Evolutionary conservation across 2,888 invertebrate genomes (phyloP).

Genomic region (Dicroscelio sp.): DNA sequence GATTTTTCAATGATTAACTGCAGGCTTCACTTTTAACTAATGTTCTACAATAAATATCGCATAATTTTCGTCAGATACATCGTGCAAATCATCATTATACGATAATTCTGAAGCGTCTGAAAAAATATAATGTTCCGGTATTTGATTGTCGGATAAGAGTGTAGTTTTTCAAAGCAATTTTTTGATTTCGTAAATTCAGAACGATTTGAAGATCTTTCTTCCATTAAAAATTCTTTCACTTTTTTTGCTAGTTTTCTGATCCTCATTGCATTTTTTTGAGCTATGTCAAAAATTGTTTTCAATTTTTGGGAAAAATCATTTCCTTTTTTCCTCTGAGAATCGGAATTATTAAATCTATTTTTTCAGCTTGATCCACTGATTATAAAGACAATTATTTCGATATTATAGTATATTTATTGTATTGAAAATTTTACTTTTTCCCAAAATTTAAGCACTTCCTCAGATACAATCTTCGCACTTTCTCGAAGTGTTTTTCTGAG

Average conservation of each 20-base stretch:
- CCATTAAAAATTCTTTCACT: not conserved
- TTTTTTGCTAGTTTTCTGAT: not conserved
- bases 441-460: not conserved
- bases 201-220: not conserved
- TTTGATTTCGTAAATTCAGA: no score
- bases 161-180: no score
- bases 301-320: not conserved
- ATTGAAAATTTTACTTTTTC: not conserved
- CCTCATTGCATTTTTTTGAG: constrained; percentile 5
- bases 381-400: not conserved
- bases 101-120: no score
- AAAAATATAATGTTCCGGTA: no score
- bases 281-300: not conserved
- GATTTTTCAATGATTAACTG: no score
- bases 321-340: not conserved
- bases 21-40: no score
- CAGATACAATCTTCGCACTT: not conserved
- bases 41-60: no score
- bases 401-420: not conserved
- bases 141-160: no score
- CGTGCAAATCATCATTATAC: no score
- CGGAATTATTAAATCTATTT: not conserved
- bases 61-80: no score
- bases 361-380: constrained; percentile 4
- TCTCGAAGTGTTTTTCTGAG: not conserved